A percentile compares a stretch with the other conserved stretches of the same genome.
Evolutionary conservation across 1,140 invertebrate species (phyloP).

Genomic region (Bombus confusus): DNA sequence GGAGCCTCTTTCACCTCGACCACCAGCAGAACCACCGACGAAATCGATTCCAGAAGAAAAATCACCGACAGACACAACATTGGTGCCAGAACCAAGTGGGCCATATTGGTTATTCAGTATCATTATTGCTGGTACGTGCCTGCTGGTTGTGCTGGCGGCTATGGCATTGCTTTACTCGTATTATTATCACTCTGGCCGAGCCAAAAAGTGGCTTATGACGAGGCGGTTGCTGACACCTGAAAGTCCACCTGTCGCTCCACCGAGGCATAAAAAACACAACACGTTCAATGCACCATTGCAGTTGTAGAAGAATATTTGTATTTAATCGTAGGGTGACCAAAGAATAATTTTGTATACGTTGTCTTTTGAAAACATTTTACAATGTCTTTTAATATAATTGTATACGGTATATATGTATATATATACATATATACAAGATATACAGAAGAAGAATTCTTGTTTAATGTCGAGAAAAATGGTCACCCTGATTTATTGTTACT

Average conservation of each 20-base stretch:
- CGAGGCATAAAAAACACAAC: constrained; percentile 80
- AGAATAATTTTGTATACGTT: neutral
- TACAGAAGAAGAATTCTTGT: neutral
- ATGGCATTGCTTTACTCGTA: constrained; percentile 80
- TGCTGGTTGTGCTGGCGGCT: constrained; percentile 79
- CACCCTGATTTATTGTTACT: constrained; percentile 19
- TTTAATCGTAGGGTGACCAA: constrained; percentile 11
- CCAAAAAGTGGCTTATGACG: constrained; percentile 80
- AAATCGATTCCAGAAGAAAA: constrained; percentile 56
- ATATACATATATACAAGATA: neutral
- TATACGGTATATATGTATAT: neutral
- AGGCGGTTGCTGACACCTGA: constrained; percentile 71
- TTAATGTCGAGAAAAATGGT: constrained; percentile 1
- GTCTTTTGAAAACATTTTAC: neutral
- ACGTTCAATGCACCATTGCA: constrained; percentile 70
- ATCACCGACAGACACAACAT: constrained; percentile 63
- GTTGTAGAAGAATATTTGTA: constrained; percentile 58
- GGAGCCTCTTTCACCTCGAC: constrained; percentile 60
- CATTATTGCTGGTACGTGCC: constrained; percentile 79
- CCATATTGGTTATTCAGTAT: constrained; percentile 77
- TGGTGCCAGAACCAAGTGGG: constrained; percentile 39
- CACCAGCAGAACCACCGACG: constrained; percentile 58
- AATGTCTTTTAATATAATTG: neutral
- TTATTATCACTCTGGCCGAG: constrained; percentile 80
- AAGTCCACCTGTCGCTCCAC: constrained; percentile 80